These are phyloP conservation scores for Drosophila recens DNA, from an alignment of 2,888 invertebrate genomes.

Conservation along the genomic window DNA sequence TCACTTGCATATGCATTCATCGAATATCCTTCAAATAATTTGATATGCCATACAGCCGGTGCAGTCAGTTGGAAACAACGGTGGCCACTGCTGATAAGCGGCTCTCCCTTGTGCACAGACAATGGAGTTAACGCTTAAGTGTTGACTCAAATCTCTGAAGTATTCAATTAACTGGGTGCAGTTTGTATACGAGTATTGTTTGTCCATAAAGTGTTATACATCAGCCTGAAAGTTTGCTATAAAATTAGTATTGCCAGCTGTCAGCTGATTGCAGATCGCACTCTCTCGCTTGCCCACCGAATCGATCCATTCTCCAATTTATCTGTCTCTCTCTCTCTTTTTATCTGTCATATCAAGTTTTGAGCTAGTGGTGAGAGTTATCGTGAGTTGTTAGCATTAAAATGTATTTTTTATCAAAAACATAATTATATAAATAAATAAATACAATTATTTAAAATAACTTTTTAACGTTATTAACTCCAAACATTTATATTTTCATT, in stretches of 20 bases:
- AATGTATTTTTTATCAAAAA: neutral
- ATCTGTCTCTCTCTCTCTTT: too few species aligned
- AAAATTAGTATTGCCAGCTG: too few species aligned
- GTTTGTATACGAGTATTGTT: neutral
- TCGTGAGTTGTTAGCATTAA: neutral
- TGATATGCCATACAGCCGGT: constrained; percentile 63
- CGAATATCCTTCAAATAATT: constrained; percentile 49
- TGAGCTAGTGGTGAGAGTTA: neutral
- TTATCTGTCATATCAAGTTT: too few species aligned
- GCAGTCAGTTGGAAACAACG: constrained; percentile 66
- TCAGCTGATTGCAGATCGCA: too few species aligned
- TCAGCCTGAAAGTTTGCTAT: too few species aligned
- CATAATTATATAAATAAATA: neutral
- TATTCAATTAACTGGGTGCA: constrained; percentile 27
- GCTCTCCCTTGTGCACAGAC: constrained; percentile 36
- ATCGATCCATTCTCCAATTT: too few species aligned
- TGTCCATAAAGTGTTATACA: neutral
- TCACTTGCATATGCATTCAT: constrained; percentile 27
- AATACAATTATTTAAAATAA: neutral
- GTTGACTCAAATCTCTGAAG: constrained; percentile 41
- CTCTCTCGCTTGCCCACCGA: too few species aligned
- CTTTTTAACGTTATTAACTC: neutral
- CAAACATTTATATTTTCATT: neutral
- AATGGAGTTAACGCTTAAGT: constrained; percentile 52
- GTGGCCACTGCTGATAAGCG: constrained; percentile 64